These are phyloP conservation scores for Metopia argyrocephala DNA, from an alignment of 2,888 invertebrate genomes.

Conservation along the genomic window DNA sequence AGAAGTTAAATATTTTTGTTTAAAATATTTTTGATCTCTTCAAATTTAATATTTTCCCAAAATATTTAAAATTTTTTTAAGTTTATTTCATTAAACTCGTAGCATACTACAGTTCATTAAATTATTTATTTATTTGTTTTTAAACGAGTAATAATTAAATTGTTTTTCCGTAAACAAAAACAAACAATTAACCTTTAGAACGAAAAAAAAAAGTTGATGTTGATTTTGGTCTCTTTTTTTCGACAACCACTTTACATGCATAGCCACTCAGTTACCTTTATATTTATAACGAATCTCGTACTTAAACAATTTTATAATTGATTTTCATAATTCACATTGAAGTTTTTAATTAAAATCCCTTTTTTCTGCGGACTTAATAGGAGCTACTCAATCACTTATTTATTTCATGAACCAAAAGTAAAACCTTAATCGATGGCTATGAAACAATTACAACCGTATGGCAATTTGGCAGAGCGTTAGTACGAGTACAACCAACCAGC, in stretches of 20 bases:
- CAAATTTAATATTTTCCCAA: too few species aligned
- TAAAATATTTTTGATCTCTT: too few species aligned
- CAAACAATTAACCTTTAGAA: slow-evolving; percentile 17
- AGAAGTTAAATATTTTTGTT: too few species aligned
- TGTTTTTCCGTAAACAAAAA: slow-evolving; percentile 17
- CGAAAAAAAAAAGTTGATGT: not conserved
- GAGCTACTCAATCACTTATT: slow-evolving; percentile 31
- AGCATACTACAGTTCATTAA: not conserved
- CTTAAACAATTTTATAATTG: slow-evolving; percentile 46
- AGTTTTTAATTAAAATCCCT: slow-evolving; percentile 62
- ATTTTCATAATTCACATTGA: slow-evolving; percentile 62
- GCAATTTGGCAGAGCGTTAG: too few species aligned
- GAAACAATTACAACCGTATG: too few species aligned
- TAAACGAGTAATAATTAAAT: slow-evolving; percentile 8
- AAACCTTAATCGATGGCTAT: too few species aligned
- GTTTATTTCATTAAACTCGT: too few species aligned
- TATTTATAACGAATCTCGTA: not conserved
- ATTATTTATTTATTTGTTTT: not conserved
- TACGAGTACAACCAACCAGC: too few species aligned
- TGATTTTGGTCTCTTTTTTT: not conserved
- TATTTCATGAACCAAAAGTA: too few species aligned
- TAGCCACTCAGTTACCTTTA: not conserved
- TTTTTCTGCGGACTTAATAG: slow-evolving; percentile 22
- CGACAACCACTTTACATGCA: not conserved
- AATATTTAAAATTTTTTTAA: too few species aligned